These are phyloP conservation scores for Eudemis profundana DNA, from an alignment of 2,888 invertebrate genomes.

Conservation along the genomic window DNA sequence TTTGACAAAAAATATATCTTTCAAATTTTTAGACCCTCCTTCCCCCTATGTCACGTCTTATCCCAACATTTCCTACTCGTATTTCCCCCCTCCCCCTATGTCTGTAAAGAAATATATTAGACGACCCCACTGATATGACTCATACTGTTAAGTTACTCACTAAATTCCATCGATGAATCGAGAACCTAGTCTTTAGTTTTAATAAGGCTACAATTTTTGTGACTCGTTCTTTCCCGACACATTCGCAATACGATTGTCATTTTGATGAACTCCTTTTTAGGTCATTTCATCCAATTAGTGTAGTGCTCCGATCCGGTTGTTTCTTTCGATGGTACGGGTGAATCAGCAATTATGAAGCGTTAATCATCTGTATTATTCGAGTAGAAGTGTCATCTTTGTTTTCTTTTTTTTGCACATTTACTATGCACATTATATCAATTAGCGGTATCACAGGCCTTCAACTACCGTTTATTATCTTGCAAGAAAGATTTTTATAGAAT, in stretches of 20 bases:
- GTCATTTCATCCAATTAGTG: conserved; percentile 76
- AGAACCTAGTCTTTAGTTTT: conserved; percentile 6
- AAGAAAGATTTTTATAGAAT: no score
- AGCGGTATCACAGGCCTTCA: no score
- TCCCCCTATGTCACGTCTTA: no score
- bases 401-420: not conserved
- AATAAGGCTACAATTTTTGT: conserved; percentile 18
- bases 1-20: no score
- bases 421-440: no score
- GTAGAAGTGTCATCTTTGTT: conserved; percentile 1
- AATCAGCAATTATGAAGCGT: conserved; percentile 26
- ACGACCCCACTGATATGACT: not conserved
- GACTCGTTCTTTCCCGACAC: conserved; percentile 3
- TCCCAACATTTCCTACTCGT: no score
- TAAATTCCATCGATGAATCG: not conserved
- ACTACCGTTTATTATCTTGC: no score
- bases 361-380: not conserved
- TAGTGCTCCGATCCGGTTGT: conserved; percentile 52
- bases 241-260: conserved; percentile 50
- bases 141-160: not conserved
- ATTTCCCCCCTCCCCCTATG: no score
- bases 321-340: conserved; percentile 22
- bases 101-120: not conserved
- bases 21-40: no score
- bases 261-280: conserved; percentile 63